Evolutionary conservation across 2,888 invertebrate species (phyloP).

Genomic region (Pterobdella sp.): DNA sequence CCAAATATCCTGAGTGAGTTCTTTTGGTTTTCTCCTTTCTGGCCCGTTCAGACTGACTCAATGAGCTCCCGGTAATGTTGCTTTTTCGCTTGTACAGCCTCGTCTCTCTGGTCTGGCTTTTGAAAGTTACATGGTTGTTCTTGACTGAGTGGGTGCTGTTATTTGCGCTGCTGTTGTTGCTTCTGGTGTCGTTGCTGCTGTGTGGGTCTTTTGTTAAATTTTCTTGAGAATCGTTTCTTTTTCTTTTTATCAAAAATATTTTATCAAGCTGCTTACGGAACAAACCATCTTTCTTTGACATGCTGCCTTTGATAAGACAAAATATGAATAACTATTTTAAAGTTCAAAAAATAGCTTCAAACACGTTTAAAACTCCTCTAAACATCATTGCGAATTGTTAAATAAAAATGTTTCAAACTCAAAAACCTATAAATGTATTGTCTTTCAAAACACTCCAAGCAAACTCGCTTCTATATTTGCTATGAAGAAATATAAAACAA

Average conservation of each 20-base stretch:
- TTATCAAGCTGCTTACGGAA: neutral
- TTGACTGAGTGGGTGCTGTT: neutral
- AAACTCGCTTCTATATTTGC: too few relatives aligned
- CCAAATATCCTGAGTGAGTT: neutral
- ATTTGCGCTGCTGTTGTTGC: neutral
- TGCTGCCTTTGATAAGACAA: too few relatives aligned
- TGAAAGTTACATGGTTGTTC: neutral
- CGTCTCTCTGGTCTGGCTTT: neutral
- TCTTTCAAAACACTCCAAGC: too few relatives aligned
- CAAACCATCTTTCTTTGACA: neutral
- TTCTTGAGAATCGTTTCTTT: neutral
- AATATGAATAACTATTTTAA: too few relatives aligned
- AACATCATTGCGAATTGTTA: too few relatives aligned
- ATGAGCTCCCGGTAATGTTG: neutral
- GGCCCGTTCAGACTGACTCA: neutral
- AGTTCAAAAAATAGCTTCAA: too few relatives aligned
- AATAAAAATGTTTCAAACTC: too few relatives aligned
- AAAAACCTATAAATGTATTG: too few relatives aligned
- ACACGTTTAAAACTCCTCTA: too few relatives aligned
- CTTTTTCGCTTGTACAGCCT: neutral
- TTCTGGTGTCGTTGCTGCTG: neutral
- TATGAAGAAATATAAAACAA: too few relatives aligned
- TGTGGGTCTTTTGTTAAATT: neutral
- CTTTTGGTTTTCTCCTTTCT: neutral
- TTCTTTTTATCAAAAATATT: neutral